These are phyloP conservation scores for Daphoenositta chrysoptera DNA, from an alignment of 2,113 vertebrate genomes.

Conservation along the genomic window DNA sequence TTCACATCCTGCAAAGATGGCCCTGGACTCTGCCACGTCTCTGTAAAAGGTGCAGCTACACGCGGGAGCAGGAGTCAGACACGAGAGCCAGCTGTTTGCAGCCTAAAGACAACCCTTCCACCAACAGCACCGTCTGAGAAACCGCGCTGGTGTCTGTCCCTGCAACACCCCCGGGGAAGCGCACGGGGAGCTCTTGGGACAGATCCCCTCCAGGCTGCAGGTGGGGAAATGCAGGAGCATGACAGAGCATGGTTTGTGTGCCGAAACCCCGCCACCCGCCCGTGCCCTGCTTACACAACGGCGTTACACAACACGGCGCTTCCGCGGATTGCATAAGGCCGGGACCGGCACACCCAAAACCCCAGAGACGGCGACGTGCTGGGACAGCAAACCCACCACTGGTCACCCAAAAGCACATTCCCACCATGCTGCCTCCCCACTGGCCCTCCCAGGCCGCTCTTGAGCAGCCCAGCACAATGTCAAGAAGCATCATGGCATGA, in stretches of 20 bases:
- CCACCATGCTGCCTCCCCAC: accelerated
- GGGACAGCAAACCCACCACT: neutral
- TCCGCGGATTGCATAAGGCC: neutral
- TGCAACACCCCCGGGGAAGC: accelerated
- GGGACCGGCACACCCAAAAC: neutral
- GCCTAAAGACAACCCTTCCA: neutral
- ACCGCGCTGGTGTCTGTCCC: neutral
- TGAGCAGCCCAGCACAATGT: neutral
- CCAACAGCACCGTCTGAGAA: accelerated
- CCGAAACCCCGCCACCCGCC: neutral
- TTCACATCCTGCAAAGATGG: neutral
- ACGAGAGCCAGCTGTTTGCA: accelerated
- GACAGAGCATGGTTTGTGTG: neutral
- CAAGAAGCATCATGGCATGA: accelerated
- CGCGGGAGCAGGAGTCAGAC: neutral
- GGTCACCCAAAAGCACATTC: neutral
- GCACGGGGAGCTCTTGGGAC: neutral
- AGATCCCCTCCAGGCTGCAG: neutral
- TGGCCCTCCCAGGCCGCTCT: neutral
- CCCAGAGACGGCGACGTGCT: accelerated
- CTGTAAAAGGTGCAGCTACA: neutral
- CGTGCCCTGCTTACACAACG: constrained; percentile 29
- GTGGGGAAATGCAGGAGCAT: neutral
- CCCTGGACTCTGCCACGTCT: neutral
- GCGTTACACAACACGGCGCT: neutral